phyloP scores from a whole-genome alignment of 2,888 invertebrate species.

The Dryobota labecula region DNA sequence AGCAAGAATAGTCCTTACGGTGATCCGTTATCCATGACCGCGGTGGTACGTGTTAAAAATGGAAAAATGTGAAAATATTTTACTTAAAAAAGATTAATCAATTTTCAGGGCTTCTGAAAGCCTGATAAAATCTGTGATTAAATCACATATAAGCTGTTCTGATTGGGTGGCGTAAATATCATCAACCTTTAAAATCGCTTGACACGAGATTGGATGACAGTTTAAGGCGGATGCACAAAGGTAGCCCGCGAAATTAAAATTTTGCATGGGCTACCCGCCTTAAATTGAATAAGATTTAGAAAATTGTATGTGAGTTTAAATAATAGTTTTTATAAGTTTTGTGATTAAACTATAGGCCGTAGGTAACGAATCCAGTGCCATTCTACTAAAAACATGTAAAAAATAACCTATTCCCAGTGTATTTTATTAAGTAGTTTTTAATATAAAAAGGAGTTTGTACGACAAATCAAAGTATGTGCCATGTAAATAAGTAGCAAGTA shows the following conservation, averaged over 20 bases:
- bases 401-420: slow-evolving; percentile 62
- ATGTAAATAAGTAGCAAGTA: slow-evolving; percentile 81
- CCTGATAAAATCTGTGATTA: slow-evolving; percentile 2
- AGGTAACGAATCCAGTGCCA: slow-evolving; percentile 77
- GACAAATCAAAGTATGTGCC: slow-evolving; percentile 85
- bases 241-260: too few relatives aligned
- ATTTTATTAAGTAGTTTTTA: slow-evolving; percentile 49
- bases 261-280: too few relatives aligned
- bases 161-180: slow-evolving; percentile 19
- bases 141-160: slow-evolving; percentile 19
- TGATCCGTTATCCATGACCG: too few relatives aligned
- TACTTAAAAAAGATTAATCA: background rate
- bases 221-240: too few relatives aligned
- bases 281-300: background rate
- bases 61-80: background rate
- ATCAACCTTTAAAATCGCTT: slow-evolving; percentile 18
- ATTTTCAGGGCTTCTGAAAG: slow-evolving; percentile 6
- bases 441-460: slow-evolving; percentile 61
- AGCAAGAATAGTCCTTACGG: too few relatives aligned
- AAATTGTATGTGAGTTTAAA: background rate
- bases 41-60: too few relatives aligned
- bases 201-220: background rate
- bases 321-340: slow-evolving; percentile 50
- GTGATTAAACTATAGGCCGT: slow-evolving; percentile 63
- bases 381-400: slow-evolving; percentile 73